Base-by-base conservation (phyloP, 2,888 invertebrate species). In the Neria commutata region DNA sequence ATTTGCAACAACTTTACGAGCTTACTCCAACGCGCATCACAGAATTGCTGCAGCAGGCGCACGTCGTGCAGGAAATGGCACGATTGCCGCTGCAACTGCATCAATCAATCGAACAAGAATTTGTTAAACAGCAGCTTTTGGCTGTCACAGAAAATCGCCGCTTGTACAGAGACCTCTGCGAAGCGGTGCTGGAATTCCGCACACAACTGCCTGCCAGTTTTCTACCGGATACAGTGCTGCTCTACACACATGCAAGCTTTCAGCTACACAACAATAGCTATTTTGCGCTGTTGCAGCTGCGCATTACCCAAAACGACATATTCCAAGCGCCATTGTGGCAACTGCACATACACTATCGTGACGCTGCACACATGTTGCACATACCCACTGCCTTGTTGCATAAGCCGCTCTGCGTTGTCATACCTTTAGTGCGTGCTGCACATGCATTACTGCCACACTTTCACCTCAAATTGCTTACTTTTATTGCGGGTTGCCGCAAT, bases 51-150 rank as follows among this genome's bases (percentile, higher is more conserved):
- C 21, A 40, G 10, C 66, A 73, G 45, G 69, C 69, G 0, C 58
- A 70, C 3, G 47, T 67, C 0, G 23, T 77, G 11, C 50, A 67
- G 3, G 66, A 71, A n/a, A 68, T 74, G 16, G 57, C 66, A 29
- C 37, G 67, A 1, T 53, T 73, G 40, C 76, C 76, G 0, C 53
- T 23, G 6, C 57, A 65, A 1, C 62, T 78, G 1, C 61, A 71
- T 55, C 58, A 66, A 33, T 65, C 64, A 0, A 70, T 79, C 16
- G 70, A 77, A 23, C 57, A 59, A 14, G 78, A 79, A 58, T 72
- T 71, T 29, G 63, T 67, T 26, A 75, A 76, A 25, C 80, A 79
- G 46, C 75, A 80, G 33, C 61, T 79, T 1, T 62, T 79, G 23
- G 66, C 77, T 1, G 67, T 80, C 14, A 68, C 65, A 3, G 62